phyloP scores from a whole-genome alignment of 1,140 invertebrate species.

The Drosophila kepulauana region DNA sequence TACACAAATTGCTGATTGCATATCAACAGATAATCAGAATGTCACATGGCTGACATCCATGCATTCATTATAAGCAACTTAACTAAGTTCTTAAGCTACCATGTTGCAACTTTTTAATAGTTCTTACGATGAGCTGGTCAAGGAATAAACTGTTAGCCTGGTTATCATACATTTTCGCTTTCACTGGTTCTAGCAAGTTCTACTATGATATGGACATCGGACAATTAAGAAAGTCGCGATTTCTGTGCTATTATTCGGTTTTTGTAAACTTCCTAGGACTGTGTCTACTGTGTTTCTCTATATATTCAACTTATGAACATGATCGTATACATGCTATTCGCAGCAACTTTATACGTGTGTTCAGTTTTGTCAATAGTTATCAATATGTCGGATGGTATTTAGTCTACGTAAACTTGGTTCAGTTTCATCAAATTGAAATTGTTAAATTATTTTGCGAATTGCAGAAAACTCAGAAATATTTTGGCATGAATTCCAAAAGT shows the following conservation, averaged over 20 bases:
- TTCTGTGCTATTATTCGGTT: background rate
- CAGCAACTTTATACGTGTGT: background rate
- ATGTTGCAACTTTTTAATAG: background rate
- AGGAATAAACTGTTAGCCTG: background rate
- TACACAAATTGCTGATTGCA: slow-evolving; percentile 11
- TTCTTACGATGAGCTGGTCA: background rate
- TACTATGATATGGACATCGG: background rate
- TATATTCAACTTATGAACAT: too few species aligned
- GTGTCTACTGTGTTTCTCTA: too few species aligned
- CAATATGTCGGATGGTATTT: background rate
- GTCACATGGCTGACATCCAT: background rate
- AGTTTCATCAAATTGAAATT: background rate
- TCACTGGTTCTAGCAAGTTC: background rate
- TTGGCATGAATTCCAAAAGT: background rate
- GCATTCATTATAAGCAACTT: background rate
- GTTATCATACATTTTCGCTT: background rate
- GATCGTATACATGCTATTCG: background rate
- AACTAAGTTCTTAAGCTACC: too few species aligned
- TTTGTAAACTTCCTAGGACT: background rate
- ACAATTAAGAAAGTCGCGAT: background rate
- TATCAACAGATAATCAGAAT: background rate
- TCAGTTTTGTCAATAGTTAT: background rate
- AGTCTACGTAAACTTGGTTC: background rate
- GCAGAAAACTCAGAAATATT: background rate
- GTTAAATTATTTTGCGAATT: background rate